Base-by-base conservation (phyloP, 2,888 invertebrate genomes). In the Anodontia alba region DNA sequence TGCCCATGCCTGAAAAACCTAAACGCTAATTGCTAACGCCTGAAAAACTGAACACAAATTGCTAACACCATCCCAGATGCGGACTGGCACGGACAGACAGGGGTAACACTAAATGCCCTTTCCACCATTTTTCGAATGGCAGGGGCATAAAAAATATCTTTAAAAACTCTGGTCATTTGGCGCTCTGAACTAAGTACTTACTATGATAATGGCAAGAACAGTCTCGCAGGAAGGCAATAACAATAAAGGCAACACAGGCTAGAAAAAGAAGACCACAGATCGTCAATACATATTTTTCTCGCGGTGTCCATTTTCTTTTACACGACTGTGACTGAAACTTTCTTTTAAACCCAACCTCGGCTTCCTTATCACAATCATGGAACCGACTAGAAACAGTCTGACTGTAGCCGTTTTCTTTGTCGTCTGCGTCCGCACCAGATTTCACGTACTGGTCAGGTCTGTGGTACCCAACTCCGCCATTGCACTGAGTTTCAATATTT, bases 211-310 rank as follows among this genome's bases (percentile, higher is more conserved):
- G 33, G 17, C 62, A 62, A 10, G 8, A 33, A 62, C 17, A 33
- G 67, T 88, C 84, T 51, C 81, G 77, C 12, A 87, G 82, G 67
- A 91, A 91, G 75, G 90, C 91, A 51, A 92, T 81, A 33, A 87
- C 73, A 54, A 91, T 75, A 69, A 92, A 91, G 38, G 86, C 88
- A 68, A 91, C 70, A 76, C 90, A 90, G 3, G 90, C 88, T 62
- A 89, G 62, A 62, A 91, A 87, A 46, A 91, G 77, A 43, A 91
- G 68, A n/a, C 78, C 67, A 82, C 89, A 90, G 23, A 90, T 73
- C 15, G 81, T 62, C 31, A 86, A 73, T 54, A 91, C 72, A 73
- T 89, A 91, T 67, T 89, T 87, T 76, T 91, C 91, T 17, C 89
- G 76, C n/a, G 73, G 80, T 8, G 86, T 88, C 88, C 88, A 88